Evolutionary conservation across 2,797 vertebrate species (phyloP).

Genomic region (Etheostoma nigrum): DNA sequence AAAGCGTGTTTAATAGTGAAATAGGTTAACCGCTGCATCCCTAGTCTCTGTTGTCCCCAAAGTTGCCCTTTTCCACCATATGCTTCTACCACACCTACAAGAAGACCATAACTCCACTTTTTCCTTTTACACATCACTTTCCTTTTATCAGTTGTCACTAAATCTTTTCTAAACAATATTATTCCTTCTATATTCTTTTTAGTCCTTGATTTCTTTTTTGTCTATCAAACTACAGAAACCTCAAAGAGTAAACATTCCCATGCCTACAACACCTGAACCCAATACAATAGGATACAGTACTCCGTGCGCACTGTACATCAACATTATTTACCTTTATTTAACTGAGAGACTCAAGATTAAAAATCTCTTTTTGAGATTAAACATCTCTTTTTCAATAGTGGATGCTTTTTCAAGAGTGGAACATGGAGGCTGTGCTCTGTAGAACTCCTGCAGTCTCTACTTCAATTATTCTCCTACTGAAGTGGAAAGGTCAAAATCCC

Average conservation of each 20-base stretch:
- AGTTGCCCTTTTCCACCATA: constrained; percentile 23
- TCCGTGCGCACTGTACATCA: constrained; percentile 2
- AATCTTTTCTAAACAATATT: too few species aligned
- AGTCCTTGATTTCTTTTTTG: not conserved
- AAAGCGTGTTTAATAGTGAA: too few species aligned
- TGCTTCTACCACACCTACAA: constrained; percentile 9
- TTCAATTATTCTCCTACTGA: constrained; percentile 36
- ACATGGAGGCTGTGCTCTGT: constrained; percentile 18
- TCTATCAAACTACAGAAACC: not conserved
- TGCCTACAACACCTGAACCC: not conserved
- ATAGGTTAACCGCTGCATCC: too few species aligned
- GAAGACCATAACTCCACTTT: not conserved
- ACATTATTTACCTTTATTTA: too few species aligned
- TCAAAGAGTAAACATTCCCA: not conserved
- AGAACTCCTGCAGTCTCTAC: constrained; percentile 20
- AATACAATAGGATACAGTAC: constrained; percentile 12
- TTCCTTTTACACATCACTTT: not conserved
- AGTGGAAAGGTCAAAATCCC: constrained; percentile 50
- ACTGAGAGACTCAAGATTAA: too few species aligned
- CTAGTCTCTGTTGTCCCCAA: constrained; percentile 7
- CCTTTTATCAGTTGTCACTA: not conserved
- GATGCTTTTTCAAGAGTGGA: too few species aligned
- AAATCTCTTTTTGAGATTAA: too few species aligned
- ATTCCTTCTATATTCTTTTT: constrained; percentile 4
- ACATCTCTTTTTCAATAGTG: too few species aligned